Evolutionary conservation across 2,113 vertebrate species (phyloP), one percentile per base, ranked within the genome.

Genomic region (Corydoras sp.): DNA sequence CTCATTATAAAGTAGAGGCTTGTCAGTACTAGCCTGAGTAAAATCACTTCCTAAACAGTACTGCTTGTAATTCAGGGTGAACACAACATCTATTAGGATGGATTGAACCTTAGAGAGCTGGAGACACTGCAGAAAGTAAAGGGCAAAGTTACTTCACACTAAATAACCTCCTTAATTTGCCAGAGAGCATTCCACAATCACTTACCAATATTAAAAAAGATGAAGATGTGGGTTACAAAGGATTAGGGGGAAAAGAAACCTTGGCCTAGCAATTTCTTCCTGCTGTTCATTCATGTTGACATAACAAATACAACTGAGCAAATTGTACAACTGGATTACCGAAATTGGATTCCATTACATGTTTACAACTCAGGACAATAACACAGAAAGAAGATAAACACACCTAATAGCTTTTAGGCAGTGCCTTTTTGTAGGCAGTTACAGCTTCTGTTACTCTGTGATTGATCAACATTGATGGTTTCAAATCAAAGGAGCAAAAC

Each of bases 121-220:
- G 77, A 76, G 35, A 66, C 49, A 59, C 62, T 55, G 65, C 49
- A 55, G 12, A 56, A 65, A 9, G 56, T 32, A 56, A 55, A 55
- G 59, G 32, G 49, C 6, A 49, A 30, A 51, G 51, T 43, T 56
- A 11, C 31, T 15, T 11, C 49, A 14, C 51, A 10, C 43, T 35
- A 48, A 35, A 55, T 49, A 58, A 50, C 58, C 29, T 85, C 84
- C 74, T 80, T 81, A 80, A 83, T 84, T 79, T 50, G 62, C 55
- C 24, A 49, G 9, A n/a, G 59, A 87, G 79, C 71, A 75, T 86
- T 88, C 83, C 78, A 81, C 76, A 88, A 87, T 86, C 86, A 89
- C 89, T 89, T 88, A 85, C 77, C n/a, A 11, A 88, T 88, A 90
- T 90, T 90, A 88, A 89, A 89, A 86, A 78, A 66, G 66, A 58